Base-by-base conservation (phyloP, 35 echinoderm and acorn worm species). In the Hemicentrotus pulcherrimus region DNA sequence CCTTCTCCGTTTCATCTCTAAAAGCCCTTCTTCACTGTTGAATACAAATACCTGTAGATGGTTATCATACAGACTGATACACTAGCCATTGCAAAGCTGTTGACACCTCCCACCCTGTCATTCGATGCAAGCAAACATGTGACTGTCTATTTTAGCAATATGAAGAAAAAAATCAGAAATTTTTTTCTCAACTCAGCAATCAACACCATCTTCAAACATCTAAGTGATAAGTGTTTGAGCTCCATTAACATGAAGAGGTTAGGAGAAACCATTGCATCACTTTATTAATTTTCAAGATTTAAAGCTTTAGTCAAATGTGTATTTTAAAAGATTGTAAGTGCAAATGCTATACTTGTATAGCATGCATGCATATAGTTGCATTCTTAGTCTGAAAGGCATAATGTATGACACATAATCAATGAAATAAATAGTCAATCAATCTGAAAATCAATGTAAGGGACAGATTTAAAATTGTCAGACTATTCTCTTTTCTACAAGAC, bases 1-100 rank as follows among this genome's bases (percentile, higher is more conserved):
- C 65, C 65, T 78, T 78, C 65, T 78, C 65, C n/a, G 19, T 78
- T 78, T 78, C 65, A 78, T 78, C 22, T 78, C 65, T 78, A 78
- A 78, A 78, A 78, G 65, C 65, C 65, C 65, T 78, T 78, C 65
- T 78, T n/a, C 65, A 78, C 7, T n/a, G 65, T 78, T 78, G 65
- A 78, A 78, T n/a, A 78, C 65, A 78, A n/a, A 78, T 78, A 78
- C 19, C 65, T 78, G 19, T 28, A 78, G 65, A 78, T 78, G 65
- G 65, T 78, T 78, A 78, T 78, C 65, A 78, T 78, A 22, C 18
- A 78, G 65, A 78, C 24, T 78, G 65, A 78, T 78, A 78, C 65
- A 78, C 19, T 78, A 78, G n/a, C 65, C 65, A 28, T n/a, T 78
- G 15, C 19, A 28, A 78, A 78, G 65, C 65, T 78, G 65, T 78